Base-by-base conservation (phyloP, 2,113 vertebrate genomes). In the Rynchops niger region DNA sequence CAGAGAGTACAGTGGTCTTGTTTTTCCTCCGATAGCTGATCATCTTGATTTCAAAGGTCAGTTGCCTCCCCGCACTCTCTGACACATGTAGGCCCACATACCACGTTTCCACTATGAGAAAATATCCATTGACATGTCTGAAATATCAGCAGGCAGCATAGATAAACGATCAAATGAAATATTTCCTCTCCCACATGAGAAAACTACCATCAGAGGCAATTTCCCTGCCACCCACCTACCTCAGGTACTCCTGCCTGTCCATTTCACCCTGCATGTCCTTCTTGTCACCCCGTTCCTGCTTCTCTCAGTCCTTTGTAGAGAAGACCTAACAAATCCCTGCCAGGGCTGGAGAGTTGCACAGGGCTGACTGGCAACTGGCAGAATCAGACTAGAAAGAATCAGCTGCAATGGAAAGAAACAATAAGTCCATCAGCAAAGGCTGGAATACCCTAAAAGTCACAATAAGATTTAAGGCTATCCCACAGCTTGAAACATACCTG, bases 161-260 rank as follows among this genome's bases (percentile, higher is more conserved):
- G 34, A 61, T 19, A 43, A 63, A 38, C 47, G 40, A 43, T 22
- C 53, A 65, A n/a, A 13, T 20, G 59, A 63, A 77, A 11, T 36
- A 72, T 62, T 80, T 59, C 53, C 42, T 71, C 27, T 83, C 66
- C 32, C 15, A 27, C 0, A 0, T 0, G 0, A 59, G 67, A 50
- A 38, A 58, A 23, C 40, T 50, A 53, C 20, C 3, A 1, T 66
- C n/a, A 72, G 34, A 58, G 23, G 21, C 50, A 85, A n/a, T n/a
- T 71, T 81, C 26, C 40, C 36, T 47, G 85, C 43, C 3, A 32
- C 50, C 11, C 7, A 63, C 49, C 25, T 34, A 17, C 70, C 58
- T 78, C 58, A 38, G 15, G 23, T 71, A 77, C 30, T 92, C n/a
- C 22, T 45, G 30, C 12, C n/a, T 56, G 30, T 52, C 59, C 69